These are phyloP conservation scores for Limenitis camilla DNA, from an alignment of 2,888 invertebrate genomes.

Conservation along the genomic window DNA sequence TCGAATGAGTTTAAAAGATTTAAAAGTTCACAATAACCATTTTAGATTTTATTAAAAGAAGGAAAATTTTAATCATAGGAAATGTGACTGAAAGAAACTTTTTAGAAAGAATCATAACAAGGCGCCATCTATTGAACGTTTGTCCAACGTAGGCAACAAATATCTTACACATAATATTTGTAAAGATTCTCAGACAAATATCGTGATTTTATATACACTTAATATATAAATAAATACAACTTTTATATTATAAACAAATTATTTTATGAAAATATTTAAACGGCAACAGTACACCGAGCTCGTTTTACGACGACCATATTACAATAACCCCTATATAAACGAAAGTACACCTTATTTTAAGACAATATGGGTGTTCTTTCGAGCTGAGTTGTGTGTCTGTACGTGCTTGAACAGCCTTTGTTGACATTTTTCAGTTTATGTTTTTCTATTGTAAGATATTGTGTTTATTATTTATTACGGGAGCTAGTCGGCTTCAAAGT, in stretches of 20 bases:
- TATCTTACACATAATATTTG: too few species aligned
- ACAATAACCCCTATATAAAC: not conserved
- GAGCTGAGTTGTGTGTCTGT: slow-evolving; percentile 12
- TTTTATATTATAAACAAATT: slow-evolving; percentile 38
- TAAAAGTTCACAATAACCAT: too few species aligned
- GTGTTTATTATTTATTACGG: slow-evolving; percentile 36
- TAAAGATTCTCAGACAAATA: too few species aligned
- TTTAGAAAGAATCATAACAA: too few species aligned
- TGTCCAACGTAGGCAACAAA: too few species aligned
- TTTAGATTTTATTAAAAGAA: too few species aligned
- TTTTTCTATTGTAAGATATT: slow-evolving; percentile 50
- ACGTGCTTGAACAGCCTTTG: slow-evolving; percentile 34
- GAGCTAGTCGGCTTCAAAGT: slow-evolving; percentile 15
- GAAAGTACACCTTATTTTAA: slow-evolving; percentile 2
- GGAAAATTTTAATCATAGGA: too few species aligned
- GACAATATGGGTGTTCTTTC: not conserved
- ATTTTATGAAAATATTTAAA: slow-evolving; percentile 45
- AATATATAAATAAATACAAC: too few species aligned
- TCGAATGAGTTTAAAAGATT: too few species aligned
- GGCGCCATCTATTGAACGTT: too few species aligned
- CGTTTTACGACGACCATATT: slow-evolving; percentile 10
- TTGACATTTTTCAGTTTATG: slow-evolving; percentile 52
- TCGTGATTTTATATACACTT: too few species aligned
- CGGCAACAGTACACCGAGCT: slow-evolving; percentile 18
- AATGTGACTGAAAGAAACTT: too few species aligned